Evolutionary conservation across 2,888 invertebrate genomes (phyloP), one percentile per base, ranked within the genome.

Genomic region (Tetragnatha montana): DNA sequence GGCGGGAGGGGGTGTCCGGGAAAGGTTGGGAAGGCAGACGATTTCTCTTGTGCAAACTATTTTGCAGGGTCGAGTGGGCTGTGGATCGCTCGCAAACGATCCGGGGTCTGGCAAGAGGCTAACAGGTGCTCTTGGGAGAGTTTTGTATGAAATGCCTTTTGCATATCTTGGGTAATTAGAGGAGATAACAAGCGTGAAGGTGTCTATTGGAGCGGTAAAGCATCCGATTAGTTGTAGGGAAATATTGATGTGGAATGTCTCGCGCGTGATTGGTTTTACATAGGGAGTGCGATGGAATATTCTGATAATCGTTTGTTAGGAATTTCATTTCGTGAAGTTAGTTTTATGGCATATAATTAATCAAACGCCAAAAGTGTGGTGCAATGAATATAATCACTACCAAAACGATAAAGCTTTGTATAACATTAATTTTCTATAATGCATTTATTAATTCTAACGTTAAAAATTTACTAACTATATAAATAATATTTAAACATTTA

Each of bases 31-130:
- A 10, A 68, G n/a, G 78, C 51, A 22, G 78, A 78, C 78, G 60
- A 51, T 78, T 78, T 60, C 78, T 78, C 78, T 78, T 78, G 22
- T 22, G 21, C 60, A 78, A 78, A 78, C 78, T 60, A 78, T 78
- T 78, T 78, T 78, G 78, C 78, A 78, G n/a, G 78, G 51, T 60
- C 60, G 78, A 78, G 51, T 78, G 68, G 68, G 78, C 60, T 8
- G 78, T 60, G 60, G 78, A 78, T 60, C 60, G 60, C 60, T 35
- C 1, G 78, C 78, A 60, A 51, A 60, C 60, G 22, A 60, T 21
- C 78, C 22, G n/a, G n/a, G n/a, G n/a, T n/a, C n/a, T n/a, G n/a
- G n/a, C n/a, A n/a, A 60, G 60, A 6, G 60, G 60, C 60, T 60
- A 60, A 60, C 60, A 60, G 17, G 60, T 60, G 60, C 60, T 60